Base-by-base conservation (phyloP, 1,140 invertebrate genomes). In the Batillaria attramentaria region DNA sequence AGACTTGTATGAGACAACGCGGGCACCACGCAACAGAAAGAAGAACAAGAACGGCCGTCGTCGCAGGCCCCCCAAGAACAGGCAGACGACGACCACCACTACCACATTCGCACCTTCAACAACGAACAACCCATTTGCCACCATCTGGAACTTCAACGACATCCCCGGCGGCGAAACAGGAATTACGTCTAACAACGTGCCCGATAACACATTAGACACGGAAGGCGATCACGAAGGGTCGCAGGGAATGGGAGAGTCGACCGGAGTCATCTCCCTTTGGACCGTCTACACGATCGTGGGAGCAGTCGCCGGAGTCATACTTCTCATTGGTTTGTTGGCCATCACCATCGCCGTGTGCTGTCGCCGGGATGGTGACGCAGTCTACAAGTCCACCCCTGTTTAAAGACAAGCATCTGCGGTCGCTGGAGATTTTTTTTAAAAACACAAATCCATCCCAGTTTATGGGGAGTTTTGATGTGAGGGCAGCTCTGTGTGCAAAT, bases 221-320 rank as follows among this genome's bases (percentile, higher is more conserved):
- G 72, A 72, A 20, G n/a, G 8, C 10, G 43, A 46, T 8, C 18
- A 54, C 10, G 39, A 18, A 20, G 54, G 46, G 24, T 20, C 70
- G 1, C 33, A 37, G 37, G 54, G 13, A n/a, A n/a, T n/a, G n/a
- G n/a, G n/a, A n/a, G 68, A 5, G 24, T 39, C n/a, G 68, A 33
- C 76, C n/a, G 80, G 65, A 0, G 46, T 33, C 20, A 80, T 87
- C 28, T 84, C 81, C 74, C 70, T 84, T 0, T 85, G 85, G 85
- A 87, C 85, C 31, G 85, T 87, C 42, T 87, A 87, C 60, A 87
- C 85, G 16, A 85, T 87, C 66, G 86, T 87, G 24, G 86, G 86
- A 6, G 83, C 85, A 18, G 81, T 87, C n/a, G 85, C 84, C 16
- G 86, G 86, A 20, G 85, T 84, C 20, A 82, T 87, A 13, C 76